phyloP scores from a whole-genome alignment of 2,888 invertebrate species.

The Drymonia ruficornis region DNA sequence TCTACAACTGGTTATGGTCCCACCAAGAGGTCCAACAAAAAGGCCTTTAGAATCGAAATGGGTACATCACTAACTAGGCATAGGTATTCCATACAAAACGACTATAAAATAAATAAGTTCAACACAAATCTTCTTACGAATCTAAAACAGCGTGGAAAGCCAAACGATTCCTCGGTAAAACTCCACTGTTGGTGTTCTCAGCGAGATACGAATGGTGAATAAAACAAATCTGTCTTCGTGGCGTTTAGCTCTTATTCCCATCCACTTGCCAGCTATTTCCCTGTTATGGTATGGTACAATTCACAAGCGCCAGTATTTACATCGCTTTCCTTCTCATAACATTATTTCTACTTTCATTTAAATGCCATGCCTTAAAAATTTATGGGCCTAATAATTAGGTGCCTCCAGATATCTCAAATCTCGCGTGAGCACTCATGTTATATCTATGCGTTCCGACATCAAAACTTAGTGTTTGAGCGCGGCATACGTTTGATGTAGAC shows the following conservation, averaged over 20 bases:
- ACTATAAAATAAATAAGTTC: neutral
- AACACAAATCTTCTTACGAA: neutral
- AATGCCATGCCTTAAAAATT: no score
- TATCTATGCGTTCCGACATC: no score
- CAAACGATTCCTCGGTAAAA: neutral
- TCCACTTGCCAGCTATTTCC: constrained; percentile 77
- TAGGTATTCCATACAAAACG: no score
- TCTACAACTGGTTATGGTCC: no score
- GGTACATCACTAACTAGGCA: no score
- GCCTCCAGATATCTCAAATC: no score
- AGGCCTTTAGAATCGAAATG: neutral
- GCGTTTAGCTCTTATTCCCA: constrained; percentile 78
- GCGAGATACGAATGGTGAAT: constrained; percentile 56
- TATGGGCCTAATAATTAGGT: no score
- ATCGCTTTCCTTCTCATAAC: neutral
- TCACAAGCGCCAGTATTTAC: constrained; percentile 6
- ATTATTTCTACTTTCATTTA: no score
- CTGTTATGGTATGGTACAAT: constrained; percentile 51
- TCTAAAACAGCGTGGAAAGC: neutral
- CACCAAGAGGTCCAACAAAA: no score
- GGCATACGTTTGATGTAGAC: no score
- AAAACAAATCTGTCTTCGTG: constrained; percentile 79
- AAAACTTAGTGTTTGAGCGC: no score
- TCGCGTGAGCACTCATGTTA: no score
- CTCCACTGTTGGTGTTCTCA: neutral